phyloP scores from a whole-genome alignment of 2,888 invertebrate species.

The Crossocerus cetratus region DNA sequence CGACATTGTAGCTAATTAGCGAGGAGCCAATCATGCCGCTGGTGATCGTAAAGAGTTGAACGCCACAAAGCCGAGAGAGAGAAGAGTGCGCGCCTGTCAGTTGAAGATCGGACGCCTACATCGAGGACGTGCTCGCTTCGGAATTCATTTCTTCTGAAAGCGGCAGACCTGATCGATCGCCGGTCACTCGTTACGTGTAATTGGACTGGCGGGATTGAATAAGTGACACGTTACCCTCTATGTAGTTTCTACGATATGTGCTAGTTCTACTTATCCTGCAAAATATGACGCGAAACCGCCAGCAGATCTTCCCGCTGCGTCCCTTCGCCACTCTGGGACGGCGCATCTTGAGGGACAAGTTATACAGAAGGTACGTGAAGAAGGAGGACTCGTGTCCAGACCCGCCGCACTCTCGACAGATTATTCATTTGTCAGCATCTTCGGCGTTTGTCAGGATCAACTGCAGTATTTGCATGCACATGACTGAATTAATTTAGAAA shows the following conservation, averaged over 20 bases:
- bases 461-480: neutral
- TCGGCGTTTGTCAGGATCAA: neutral
- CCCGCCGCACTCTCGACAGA: neutral
- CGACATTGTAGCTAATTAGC: neutral
- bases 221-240: neutral
- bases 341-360: constrained; percentile 78
- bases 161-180: neutral
- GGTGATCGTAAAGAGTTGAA: neutral
- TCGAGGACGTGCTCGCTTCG: neutral
- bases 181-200: neutral
- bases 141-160: constrained; percentile 1
- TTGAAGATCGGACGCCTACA: constrained; percentile 1
- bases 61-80: too few species aligned
- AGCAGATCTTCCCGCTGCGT: constrained; percentile 78
- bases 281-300: constrained; percentile 76
- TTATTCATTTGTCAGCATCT: neutral
- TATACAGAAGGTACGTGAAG: constrained; percentile 78
- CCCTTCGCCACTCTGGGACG: constrained; percentile 79
- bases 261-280: too few species aligned
- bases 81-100: too few species aligned
- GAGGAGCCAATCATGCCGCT: neutral
- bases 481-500: too few species aligned
- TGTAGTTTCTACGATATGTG: neutral
- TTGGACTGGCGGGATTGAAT: neutral
- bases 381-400: neutral